Evolutionary conservation across 2,113 vertebrate species (phyloP), one percentile per base, ranked within the genome.

Genomic region (Pheucticus melanocephalus): DNA sequence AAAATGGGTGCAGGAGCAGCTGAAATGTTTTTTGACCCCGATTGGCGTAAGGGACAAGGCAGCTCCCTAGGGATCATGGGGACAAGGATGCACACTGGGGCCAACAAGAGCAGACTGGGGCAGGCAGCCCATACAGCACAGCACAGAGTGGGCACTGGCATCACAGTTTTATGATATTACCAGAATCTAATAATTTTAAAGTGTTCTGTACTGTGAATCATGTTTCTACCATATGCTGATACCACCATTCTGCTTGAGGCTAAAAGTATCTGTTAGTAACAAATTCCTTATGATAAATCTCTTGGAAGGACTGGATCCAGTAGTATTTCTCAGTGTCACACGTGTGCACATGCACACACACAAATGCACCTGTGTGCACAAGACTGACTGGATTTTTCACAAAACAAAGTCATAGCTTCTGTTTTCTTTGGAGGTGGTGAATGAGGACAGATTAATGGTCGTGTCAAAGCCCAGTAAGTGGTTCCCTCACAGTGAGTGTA

Each of bases 151-250:
- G 47, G n/a, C 48, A 37, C 15, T 60, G 33, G 6, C 31, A n/a
- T 56, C 56, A 56, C 19, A 56, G 28, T 13, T 73, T 23, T 51
- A 7, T 39, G 33, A 30, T 64, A 35, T 56, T 78, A 63, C 9
- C 35, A 76, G 2, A 14, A 18, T 51, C 60, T 78, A 68, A 30
- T 37, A 28, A 64, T 65, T 82, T 44, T 68, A 7, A 56, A 44
- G 28, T 90, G 44, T 82, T 90, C 50, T 82, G 50, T 71, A 70
- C 35, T n/a, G 6, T 2, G 5, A 78, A 51, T 86, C 72, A 51
- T 35, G 6, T 72, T 91, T 79, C 31, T 88, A 27, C 59, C 53
- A 61, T 88, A 72, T 90, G 79, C 31, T 88, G 70, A 65, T 72
- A 63, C 37, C 39, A 10, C 13, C 61, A 35, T 11, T 65, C 6